Percentiles rank a stretch among this genome's conserved stretches.
Conservation (phyloP, 2,888 invertebrate genomes). For the Chorisops tibialis region DNA sequence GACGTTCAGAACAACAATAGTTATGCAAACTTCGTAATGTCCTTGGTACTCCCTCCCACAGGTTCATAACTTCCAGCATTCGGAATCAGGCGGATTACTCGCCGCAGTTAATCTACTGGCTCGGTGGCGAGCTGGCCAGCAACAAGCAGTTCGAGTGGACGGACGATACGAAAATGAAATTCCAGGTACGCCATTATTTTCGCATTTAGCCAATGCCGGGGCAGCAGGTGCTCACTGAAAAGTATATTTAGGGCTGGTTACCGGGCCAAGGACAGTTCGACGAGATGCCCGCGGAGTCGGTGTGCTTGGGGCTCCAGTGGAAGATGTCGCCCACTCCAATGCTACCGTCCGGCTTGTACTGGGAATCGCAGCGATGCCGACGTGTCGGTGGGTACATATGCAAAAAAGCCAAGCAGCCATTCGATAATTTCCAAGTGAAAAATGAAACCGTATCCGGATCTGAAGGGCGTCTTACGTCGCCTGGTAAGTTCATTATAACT, state of each 20-base stretch:
- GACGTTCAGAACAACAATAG: neutral
- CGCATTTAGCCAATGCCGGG: neutral
- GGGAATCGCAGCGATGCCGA: constrained; percentile 64
- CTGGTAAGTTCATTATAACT: constrained; percentile 47
- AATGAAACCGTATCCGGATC: constrained; percentile 65
- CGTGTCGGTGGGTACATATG: constrained; percentile 69
- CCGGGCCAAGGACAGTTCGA: constrained; percentile 56
- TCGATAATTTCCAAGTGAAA: constrained; percentile 39
- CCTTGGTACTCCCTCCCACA: constrained; percentile 27
- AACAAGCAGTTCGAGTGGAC: constrained; percentile 60
- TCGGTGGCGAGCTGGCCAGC: constrained; percentile 59
- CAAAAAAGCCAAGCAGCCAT: constrained; percentile 52
- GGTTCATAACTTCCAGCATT: constrained; percentile 65
- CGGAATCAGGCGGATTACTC: constrained; percentile 68
- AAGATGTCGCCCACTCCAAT: constrained; percentile 62
- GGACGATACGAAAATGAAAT: constrained; percentile 61
- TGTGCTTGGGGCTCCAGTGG: constrained; percentile 63
- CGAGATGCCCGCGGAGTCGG: constrained; percentile 42
- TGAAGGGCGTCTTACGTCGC: constrained; percentile 65
- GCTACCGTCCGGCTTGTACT: constrained; percentile 68
- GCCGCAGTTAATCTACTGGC: constrained; percentile 71
- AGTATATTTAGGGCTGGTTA: constrained; percentile 56
- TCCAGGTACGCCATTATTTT: constrained; percentile 48
- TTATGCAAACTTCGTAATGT: neutral
- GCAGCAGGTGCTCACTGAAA: constrained; percentile 12